These are phyloP conservation scores for Scaptomyza tumidula DNA, from an alignment of 2,888 invertebrate genomes.

Conservation along the genomic window DNA sequence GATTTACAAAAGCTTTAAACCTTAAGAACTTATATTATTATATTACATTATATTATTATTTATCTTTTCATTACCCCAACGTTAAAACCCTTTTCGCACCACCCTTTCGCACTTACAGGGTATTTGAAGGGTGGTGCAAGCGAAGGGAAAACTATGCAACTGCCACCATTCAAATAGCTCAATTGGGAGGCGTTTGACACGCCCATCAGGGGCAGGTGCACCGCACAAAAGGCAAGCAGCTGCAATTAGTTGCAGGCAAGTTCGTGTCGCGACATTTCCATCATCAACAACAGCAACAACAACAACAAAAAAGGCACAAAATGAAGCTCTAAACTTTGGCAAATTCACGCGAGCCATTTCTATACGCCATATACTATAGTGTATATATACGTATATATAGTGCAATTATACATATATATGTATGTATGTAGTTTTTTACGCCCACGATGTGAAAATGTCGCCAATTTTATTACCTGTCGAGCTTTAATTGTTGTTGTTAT, in stretches of 20 bases:
- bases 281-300: not conserved
- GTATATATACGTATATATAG: not conserved
- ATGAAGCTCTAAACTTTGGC: slow-evolving; percentile 84
- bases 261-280: slow-evolving; percentile 63
- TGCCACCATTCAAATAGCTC: slow-evolving; percentile 59
- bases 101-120: slow-evolving; percentile 13
- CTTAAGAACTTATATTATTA: no score
- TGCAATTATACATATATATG: slow-evolving; percentile 29
- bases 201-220: slow-evolving; percentile 52
- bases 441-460: slow-evolving; percentile 49
- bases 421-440: slow-evolving; percentile 12
- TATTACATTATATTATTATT: no score
- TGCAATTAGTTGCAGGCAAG: slow-evolving; percentile 63
- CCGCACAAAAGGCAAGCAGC: slow-evolving; percentile 30
- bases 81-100: no score
- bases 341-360: slow-evolving; percentile 82
- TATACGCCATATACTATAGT: slow-evolving; percentile 18
- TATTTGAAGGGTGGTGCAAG: slow-evolving; percentile 16
- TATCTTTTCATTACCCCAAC: no score
- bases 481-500: slow-evolving; percentile 15
- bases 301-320: slow-evolving; percentile 41
- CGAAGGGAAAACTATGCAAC: not conserved
- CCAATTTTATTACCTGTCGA: slow-evolving; percentile 38
- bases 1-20: no score
- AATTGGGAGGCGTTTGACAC: slow-evolving; percentile 60